Evolutionary conservation across 2,797 vertebrate species (phyloP).

Genomic region (Artibeus jamaicensis): DNA sequence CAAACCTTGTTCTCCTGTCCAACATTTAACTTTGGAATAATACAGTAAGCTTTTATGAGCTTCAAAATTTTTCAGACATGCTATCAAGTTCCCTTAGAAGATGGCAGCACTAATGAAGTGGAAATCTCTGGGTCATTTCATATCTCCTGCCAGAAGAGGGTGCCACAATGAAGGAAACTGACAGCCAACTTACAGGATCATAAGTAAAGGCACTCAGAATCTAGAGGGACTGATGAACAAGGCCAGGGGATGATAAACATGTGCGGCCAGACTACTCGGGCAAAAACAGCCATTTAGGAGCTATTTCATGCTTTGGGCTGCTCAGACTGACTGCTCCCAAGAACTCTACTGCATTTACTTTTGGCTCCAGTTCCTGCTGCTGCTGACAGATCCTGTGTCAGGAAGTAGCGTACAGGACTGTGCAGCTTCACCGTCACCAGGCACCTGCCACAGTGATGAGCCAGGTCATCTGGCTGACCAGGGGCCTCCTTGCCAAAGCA

Average conservation of each 20-base stretch:
- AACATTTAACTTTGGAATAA: neutral
- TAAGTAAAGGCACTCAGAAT: neutral
- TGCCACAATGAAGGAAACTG: neutral
- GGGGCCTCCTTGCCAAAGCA: neutral
- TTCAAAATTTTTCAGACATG: neutral
- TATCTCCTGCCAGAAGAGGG: neutral
- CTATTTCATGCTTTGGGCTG: neutral
- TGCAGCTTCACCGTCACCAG: neutral
- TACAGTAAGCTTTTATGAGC: constrained; percentile 10
- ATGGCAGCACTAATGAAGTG: neutral
- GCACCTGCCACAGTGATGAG: neutral
- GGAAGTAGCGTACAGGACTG: neutral
- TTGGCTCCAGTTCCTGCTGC: neutral
- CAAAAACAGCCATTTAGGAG: neutral
- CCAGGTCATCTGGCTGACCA: neutral
- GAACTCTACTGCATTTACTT: neutral
- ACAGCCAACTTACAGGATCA: neutral
- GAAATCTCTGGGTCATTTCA: neutral
- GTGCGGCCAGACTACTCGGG: neutral
- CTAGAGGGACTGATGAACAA: neutral
- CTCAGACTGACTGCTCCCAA: neutral
- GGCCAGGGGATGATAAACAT: neutral
- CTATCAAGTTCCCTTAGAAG: constrained; percentile 14
- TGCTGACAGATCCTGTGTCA: neutral
- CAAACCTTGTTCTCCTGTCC: neutral